phyloP scores from a whole-genome alignment of 2,797 vertebrate species.

The Champsocephalus esox region DNA sequence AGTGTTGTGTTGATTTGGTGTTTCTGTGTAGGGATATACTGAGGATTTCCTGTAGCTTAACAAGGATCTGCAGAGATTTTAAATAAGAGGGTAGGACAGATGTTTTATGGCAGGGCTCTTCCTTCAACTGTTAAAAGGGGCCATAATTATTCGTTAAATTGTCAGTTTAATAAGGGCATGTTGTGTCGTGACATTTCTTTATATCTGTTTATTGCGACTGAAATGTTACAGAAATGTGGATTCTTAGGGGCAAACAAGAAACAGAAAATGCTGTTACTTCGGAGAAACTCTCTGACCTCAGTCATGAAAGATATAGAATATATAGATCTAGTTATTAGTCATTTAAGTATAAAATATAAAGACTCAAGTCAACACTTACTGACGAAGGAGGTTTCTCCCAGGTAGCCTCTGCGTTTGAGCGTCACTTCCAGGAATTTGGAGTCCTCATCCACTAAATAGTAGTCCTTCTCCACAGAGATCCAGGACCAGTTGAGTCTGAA shows the following conservation, averaged over 20 bases:
- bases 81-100: constrained; percentile 7
- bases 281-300: not conserved
- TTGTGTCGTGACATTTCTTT: constrained; percentile 15
- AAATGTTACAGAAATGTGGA: not conserved
- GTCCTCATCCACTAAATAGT: constrained; percentile 88
- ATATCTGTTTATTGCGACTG: constrained; percentile 1
- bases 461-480: constrained; percentile 91
- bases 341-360: not conserved
- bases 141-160: constrained; percentile 45
- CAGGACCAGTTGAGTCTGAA: constrained; percentile 92
- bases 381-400: constrained; percentile 90
- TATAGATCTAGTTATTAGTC: not conserved
- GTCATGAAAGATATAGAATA: not conserved
- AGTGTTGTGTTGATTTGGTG: not conserved
- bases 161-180: constrained; percentile 53
- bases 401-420: constrained; percentile 86
- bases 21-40: constrained; percentile 5
- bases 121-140: constrained; percentile 42
- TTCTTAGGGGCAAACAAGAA: not conserved
- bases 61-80: constrained; percentile 12
- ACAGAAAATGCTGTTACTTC: not conserved
- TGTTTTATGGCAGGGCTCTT: constrained; percentile 51
- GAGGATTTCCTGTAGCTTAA: constrained; percentile 27
- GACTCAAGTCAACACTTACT: constrained; percentile 82
- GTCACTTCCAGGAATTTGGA: constrained; percentile 88